Base-by-base conservation (phyloP, 2,113 vertebrate genomes). In the Nicator chloris region DNA sequence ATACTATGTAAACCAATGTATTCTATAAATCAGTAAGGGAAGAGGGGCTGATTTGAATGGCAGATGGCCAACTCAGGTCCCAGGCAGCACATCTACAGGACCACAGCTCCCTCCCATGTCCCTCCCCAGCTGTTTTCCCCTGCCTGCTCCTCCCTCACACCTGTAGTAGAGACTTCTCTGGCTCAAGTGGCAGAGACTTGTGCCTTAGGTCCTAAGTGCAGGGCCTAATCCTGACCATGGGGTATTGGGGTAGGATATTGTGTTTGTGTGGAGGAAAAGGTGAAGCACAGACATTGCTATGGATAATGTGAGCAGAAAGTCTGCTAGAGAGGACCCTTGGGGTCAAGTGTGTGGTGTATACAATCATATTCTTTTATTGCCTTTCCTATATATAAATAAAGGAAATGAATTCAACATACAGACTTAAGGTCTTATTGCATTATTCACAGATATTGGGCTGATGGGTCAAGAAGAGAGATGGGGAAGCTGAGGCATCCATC, bases 301-400 rank as follows among this genome's bases (percentile, higher is more conserved):
- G 1, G 50, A 40, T 53, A 82, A 84, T 5, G 16, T 2, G 17
- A 78, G 49, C 60, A 86, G 80, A 35, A 93, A 71, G 22, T 61
- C 73, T 87, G 49, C 45, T 68, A 60, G 70, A 93, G 69, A 64
- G 23, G 69, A 86, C 23, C 28, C 40, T 68, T 85, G 51, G 71
- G 54, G 61, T 88, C 14, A 51, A 47, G 78, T 57, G 82, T 84
- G 65, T 95, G 42, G 51, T 13, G 2, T 88, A 47, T 47, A 35
- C 21, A 68, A 73, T 86, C 2, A 2, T 83, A 66, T 70, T 93
- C 21, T 94, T 94, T 96, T 90, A 88, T 84, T 92, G 83, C 70
- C 72, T 95, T 97, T 93, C 88, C 96, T 88, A 33, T 78, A 81
- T 88, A 88, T 90, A 81, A 96, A 97, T 96, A 97, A 96, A 97